A percentile compares a stretch with the other conserved stretches of the same genome.
These are phyloP conservation scores for Amiota minor DNA, from an alignment of 2,888 invertebrate species.

Conservation along the genomic window DNA sequence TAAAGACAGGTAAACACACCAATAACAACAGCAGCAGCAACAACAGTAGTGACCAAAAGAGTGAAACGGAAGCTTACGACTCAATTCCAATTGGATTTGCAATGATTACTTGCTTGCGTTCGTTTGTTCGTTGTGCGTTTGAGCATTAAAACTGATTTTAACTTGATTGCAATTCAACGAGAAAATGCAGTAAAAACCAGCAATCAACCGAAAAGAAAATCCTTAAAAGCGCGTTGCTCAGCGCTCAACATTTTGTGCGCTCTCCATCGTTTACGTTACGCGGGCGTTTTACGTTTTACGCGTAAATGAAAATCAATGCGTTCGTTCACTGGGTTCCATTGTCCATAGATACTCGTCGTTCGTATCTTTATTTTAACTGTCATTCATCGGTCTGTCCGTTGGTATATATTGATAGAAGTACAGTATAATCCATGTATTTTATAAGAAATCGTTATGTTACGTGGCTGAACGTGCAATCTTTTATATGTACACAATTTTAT, in stretches of 20 bases:
- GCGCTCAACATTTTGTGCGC: no score
- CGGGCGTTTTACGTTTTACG: no score
- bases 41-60: background rate
- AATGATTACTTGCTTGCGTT: background rate
- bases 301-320: conserved; percentile 19
- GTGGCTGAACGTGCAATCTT: background rate
- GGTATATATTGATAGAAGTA: no score
- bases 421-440: conserved; percentile 2
- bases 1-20: background rate
- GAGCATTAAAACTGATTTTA: conserved; percentile 15
- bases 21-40: background rate
- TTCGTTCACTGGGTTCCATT: background rate
- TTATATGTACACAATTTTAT: no score
- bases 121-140: background rate
- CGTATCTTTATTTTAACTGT: background rate
- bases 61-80: background rate
- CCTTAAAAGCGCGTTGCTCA: background rate
- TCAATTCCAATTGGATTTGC: conserved; percentile 23
- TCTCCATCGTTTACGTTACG: no score
- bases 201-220: conserved; percentile 18
- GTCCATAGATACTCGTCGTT: background rate
- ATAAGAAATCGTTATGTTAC: conserved; percentile 14
- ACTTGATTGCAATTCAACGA: conserved; percentile 17
- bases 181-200: conserved; percentile 19
- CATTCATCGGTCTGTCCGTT: background rate